These are phyloP conservation scores for Muraenolepis orangiensis DNA, from an alignment of 2,797 vertebrate genomes.

Conservation along the genomic window DNA sequence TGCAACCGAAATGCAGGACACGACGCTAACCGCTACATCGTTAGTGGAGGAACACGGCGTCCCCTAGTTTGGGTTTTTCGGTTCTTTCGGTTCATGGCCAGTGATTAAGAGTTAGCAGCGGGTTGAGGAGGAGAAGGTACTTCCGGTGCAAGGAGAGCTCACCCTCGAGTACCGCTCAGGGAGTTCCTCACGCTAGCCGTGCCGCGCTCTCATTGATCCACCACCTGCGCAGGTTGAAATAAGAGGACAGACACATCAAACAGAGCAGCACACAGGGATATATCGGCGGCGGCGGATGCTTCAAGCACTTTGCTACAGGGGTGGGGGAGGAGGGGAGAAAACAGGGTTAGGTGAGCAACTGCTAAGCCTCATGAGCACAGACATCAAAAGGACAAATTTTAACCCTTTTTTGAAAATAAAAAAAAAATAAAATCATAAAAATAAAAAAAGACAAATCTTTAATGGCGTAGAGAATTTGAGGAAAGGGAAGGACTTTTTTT, in stretches of 20 bases:
- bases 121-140: conserved; percentile 76
- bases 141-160: conserved; percentile 80
- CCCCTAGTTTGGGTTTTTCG: conserved; percentile 30
- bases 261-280: conserved; percentile 61
- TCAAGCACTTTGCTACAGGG: conserved; percentile 28
- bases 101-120: conserved; percentile 60
- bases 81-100: conserved; percentile 15
- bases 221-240: conserved; percentile 81
- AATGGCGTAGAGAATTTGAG: conserved; percentile 50
- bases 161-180: conserved; percentile 81
- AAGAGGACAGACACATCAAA: conserved; percentile 81
- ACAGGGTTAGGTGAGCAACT: conserved; percentile 33
- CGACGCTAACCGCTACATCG: conserved; percentile 6
- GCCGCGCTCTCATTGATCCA: conserved; percentile 71
- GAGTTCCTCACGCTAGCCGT: conserved; percentile 78
- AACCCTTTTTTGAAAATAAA: neutral
- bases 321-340: conserved; percentile 2
- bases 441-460: neutral
- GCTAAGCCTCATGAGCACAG: conserved; percentile 13
- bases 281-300: conserved; percentile 57
- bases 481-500: conserved; percentile 11
- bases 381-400: neutral
- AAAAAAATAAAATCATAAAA: neutral
- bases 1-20: neutral
- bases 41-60: conserved; percentile 39